Conservation (phyloP, 2,113 vertebrate species). For the Acrocephalus arundinaceus region DNA sequence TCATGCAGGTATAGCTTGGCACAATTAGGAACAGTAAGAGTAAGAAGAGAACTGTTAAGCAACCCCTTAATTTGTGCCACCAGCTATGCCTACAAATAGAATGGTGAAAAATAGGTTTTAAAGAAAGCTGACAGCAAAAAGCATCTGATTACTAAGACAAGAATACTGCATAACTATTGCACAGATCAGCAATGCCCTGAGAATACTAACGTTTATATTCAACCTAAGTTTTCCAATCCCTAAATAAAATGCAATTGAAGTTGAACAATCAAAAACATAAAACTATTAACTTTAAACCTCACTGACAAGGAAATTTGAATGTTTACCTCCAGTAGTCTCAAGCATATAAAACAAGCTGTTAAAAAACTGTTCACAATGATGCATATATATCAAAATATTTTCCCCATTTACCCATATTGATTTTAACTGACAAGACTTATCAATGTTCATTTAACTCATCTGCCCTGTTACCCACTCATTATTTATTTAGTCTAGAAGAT, state of each 20-base stretch:
- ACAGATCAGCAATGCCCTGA: not conserved
- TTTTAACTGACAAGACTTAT: not conserved
- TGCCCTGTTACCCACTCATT: not conserved
- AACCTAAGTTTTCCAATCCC: not conserved
- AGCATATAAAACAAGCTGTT: not conserved
- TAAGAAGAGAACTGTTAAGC: not conserved
- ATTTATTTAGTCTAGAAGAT: not conserved
- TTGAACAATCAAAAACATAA: not conserved
- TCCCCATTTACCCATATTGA: not conserved
- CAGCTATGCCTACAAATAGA: not conserved
- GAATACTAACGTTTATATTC: not conserved
- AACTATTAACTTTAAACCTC: not conserved
- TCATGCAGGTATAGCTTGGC: not conserved
- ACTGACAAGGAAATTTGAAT: not conserved
- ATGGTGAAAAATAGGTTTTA: not conserved
- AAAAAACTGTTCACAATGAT: not conserved
- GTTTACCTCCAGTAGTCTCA: not conserved
- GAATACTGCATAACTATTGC: not conserved
- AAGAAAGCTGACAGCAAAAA: not conserved
- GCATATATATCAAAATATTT: not conserved
- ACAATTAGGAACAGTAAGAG: not conserved
- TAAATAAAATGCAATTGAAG: not conserved
- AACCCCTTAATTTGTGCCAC: not conserved
- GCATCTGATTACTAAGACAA: not conserved
- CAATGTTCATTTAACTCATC: not conserved